phyloP scores from a whole-genome alignment of 2,888 invertebrate genomes.

The Torymus aiolomorphi region DNA sequence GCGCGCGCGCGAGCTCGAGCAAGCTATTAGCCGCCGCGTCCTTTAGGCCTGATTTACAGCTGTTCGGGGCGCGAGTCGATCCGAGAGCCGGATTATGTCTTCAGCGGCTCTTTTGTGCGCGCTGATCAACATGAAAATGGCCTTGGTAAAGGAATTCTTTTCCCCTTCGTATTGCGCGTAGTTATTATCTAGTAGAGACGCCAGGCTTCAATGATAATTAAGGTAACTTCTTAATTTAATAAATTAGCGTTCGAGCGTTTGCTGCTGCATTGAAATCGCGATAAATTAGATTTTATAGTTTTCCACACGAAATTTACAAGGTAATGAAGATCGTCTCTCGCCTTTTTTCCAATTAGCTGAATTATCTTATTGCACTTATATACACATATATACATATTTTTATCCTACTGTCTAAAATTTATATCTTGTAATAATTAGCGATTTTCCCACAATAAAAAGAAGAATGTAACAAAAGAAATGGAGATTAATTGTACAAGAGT shows the following conservation, averaged over 20 bases:
- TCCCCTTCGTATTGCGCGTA: neutral
- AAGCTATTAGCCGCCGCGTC: slow-evolving; percentile 2
- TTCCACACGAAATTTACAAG: too few relatives aligned
- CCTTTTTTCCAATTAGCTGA: too few relatives aligned
- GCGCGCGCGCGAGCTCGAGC: slow-evolving; percentile 30
- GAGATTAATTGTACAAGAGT: too few relatives aligned
- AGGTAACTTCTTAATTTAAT: slow-evolving; percentile 30
- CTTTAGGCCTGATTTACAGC: slow-evolving; percentile 34
- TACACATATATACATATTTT: too few relatives aligned
- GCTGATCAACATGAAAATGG: neutral
- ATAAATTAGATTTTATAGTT: slow-evolving; percentile 17
- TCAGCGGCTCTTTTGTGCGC: neutral
- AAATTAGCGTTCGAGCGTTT: slow-evolving; percentile 14
- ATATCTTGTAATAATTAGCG: too few relatives aligned
- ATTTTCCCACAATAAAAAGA: too few relatives aligned
- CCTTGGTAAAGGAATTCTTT: neutral
- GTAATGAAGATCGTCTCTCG: too few relatives aligned
- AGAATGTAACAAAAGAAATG: too few relatives aligned
- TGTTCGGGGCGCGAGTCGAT: neutral
- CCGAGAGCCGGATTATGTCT: slow-evolving; percentile 20
- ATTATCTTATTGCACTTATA: too few relatives aligned
- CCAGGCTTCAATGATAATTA: slow-evolving; percentile 31
- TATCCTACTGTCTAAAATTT: too few relatives aligned
- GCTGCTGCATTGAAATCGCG: neutral
- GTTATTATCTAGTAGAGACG: slow-evolving; percentile 1